phyloP scores from a whole-genome alignment of 2,797 vertebrate genomes.

The Acridotheres tristis region DNA sequence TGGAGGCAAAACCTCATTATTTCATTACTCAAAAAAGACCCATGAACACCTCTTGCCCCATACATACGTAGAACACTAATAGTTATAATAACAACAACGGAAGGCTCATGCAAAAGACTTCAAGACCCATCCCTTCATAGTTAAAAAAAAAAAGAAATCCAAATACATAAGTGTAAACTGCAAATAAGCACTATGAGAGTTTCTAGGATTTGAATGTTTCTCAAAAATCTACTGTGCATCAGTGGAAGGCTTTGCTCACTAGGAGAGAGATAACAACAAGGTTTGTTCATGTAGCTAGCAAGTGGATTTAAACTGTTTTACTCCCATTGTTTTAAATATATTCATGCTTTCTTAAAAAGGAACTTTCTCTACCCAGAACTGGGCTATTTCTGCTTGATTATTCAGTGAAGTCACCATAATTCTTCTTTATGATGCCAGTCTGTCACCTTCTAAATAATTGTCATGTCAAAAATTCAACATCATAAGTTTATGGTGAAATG shows the following conservation, averaged over 20 bases:
- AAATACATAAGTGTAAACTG: neutral
- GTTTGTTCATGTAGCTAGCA: neutral
- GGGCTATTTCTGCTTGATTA: neutral
- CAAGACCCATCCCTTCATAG: neutral
- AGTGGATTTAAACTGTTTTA: neutral
- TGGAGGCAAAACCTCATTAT: neutral
- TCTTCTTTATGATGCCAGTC: conserved; percentile 41
- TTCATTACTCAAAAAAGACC: neutral
- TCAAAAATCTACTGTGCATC: neutral
- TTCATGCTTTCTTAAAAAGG: neutral
- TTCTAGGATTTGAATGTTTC: neutral
- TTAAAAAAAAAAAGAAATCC: neutral
- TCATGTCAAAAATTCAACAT: conserved; percentile 39
- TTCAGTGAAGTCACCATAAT: conserved; percentile 33
- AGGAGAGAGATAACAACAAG: neutral
- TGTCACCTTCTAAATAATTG: conserved; percentile 58
- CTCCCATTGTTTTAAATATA: neutral
- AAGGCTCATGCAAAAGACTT: neutral
- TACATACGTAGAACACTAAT: neutral
- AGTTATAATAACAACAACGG: neutral
- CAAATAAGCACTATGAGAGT: neutral
- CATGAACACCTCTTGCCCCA: neutral
- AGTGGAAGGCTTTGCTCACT: neutral
- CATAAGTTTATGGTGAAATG: conserved; percentile 20
- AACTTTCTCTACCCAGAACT: neutral